Evolutionary conservation across 1,140 invertebrate genomes (phyloP), one percentile per base, ranked within the genome.

Genomic region (Lepidotrigona ventralis): DNA sequence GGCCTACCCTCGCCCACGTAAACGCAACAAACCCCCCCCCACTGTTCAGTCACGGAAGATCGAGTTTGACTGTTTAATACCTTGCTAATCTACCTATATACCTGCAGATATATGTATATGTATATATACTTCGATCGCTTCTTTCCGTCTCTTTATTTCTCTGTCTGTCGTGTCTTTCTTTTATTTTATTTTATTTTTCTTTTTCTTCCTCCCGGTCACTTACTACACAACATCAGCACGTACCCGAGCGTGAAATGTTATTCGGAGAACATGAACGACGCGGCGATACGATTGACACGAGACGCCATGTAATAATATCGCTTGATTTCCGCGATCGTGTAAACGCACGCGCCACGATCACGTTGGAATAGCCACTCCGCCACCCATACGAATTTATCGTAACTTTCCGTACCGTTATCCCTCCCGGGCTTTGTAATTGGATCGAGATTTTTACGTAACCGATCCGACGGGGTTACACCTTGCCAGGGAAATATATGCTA

Each of bases 291-390:
- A 26, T 56, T 15, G 19, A 2, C 29, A 46, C 17, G 0, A 53
- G 72, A 88, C 85, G 82, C 85, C 87, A 86, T 88, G 56, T n/a
- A 86, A 79, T n/a, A 12, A 46, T n/a, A 58, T 46, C 60, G 68
- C 71, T 73, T n/a, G 17, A 26, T 66, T 46, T 46, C 39, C 33
- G 9, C 12, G 26, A 33, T 2, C 19, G 29, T 33, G 46, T 73
- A 26, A 60, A 79, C 64, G 54, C 76, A 70, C 75, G 76, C 51
- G 53, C 39, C 33, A 17, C 63, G 11, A 71, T 51, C 21, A 64
- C 46, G 33, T 79, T 51, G 29, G 53, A 64, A 79, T 21, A 29
- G 26, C 19, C 5, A 56, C 60, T 33, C 12, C 51, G 9, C 14
- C 53, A 56, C 26, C 2, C n/a, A 3, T 39, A 46, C 17, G 26